A percentile compares a stretch with the other conserved stretches of the same genome.
These are phyloP conservation scores for Pyrgilauda ruficollis DNA, from an alignment of 2,113 vertebrate genomes.

Conservation along the genomic window DNA sequence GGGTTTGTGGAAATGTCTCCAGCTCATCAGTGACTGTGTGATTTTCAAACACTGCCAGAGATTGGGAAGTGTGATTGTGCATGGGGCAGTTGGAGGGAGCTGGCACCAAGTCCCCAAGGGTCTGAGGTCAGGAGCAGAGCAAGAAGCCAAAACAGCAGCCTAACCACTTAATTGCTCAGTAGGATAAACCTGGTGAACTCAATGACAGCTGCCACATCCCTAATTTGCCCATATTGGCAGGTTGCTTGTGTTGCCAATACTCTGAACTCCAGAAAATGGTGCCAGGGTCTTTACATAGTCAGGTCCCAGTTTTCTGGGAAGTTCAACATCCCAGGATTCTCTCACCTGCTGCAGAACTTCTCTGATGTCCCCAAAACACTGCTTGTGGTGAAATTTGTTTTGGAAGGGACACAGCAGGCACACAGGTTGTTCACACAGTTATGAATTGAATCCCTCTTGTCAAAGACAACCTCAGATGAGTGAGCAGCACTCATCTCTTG, in stretches of 20 bases:
- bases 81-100: accelerated
- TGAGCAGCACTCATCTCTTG: neutral
- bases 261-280: neutral
- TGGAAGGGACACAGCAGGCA: neutral
- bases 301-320: accelerated
- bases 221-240: neutral
- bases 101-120: neutral
- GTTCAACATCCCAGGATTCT: neutral
- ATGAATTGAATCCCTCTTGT: neutral
- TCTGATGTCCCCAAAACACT: neutral
- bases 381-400: neutral
- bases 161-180: neutral
- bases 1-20: neutral
- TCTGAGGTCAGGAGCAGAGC: neutral
- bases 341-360: neutral
- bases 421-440: accelerated
- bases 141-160: neutral
- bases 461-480: neutral
- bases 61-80: accelerated
- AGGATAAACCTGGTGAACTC: neutral
- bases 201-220: neutral
- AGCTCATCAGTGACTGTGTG: accelerated
- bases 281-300: neutral
- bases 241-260: neutral
- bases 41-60: neutral